Conservation (phyloP, 2,888 invertebrate species). For the Hemaris fuciformis region DNA sequence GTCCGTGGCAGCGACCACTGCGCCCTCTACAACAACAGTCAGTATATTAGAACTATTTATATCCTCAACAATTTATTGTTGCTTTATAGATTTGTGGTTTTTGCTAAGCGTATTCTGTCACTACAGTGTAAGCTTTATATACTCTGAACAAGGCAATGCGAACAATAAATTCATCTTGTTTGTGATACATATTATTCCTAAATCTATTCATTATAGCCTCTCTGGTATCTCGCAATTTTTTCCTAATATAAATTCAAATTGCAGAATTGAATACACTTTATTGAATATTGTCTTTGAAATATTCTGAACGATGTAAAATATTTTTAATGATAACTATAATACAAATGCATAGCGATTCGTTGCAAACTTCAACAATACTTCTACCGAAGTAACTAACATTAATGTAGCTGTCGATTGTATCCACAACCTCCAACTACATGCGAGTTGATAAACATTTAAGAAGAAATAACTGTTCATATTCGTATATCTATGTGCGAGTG, state of each 20-base stretch:
- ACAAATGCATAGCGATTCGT: background rate
- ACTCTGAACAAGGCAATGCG: background rate
- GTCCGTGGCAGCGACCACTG: conserved; percentile 49
- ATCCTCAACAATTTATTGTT: background rate
- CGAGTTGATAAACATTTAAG: background rate
- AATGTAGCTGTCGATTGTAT: background rate
- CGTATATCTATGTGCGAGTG: background rate
- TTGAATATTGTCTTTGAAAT: background rate
- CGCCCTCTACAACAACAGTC: conserved; percentile 1
- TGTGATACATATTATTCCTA: background rate
- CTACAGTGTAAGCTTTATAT: background rate
- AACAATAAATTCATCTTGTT: background rate
- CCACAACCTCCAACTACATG: background rate
- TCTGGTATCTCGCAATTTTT: background rate
- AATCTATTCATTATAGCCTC: background rate
- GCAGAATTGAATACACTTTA: background rate
- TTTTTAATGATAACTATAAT: background rate
- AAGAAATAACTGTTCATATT: background rate
- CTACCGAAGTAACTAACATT: background rate
- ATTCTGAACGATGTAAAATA: no score
- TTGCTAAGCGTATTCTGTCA: background rate
- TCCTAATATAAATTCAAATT: background rate
- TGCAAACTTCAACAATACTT: background rate
- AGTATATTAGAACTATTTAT: background rate
- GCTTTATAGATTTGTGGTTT: background rate